phyloP scores from a whole-genome alignment of 2,113 vertebrate genomes.

The Neoarius graeffei region DNA sequence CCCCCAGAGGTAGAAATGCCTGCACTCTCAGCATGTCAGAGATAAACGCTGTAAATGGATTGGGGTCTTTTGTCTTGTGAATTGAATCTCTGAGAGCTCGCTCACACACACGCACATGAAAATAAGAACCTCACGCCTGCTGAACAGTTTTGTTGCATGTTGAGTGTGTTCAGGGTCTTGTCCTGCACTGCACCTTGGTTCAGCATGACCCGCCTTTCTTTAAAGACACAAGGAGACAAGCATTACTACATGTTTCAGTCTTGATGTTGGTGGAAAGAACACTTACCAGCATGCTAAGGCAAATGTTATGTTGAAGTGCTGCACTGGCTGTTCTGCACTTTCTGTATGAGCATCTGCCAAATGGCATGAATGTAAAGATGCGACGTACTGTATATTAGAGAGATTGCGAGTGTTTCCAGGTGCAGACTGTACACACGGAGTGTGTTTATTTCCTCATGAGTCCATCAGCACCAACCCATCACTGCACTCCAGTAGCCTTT shows the following conservation, averaged over 20 bases:
- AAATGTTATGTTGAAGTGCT: background rate
- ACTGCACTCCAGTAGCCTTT: slow-evolving; percentile 28
- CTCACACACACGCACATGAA: background rate
- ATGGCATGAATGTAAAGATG: background rate
- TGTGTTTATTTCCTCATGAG: slow-evolving; percentile 47
- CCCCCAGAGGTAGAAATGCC: background rate
- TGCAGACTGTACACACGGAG: background rate
- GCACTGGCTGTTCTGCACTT: background rate
- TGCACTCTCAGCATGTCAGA: background rate
- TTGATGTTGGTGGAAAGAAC: background rate
- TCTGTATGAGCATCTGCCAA: background rate
- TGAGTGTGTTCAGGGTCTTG: background rate
- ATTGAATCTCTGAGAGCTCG: background rate
- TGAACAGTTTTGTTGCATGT: background rate
- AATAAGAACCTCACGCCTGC: background rate
- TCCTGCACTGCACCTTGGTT: background rate
- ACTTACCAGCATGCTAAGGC: no score
- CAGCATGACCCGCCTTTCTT: background rate
- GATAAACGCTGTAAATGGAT: background rate
- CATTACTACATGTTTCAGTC: background rate
- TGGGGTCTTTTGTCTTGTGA: background rate
- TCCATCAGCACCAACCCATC: slow-evolving; percentile 24
- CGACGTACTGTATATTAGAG: background rate
- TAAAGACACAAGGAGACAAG: background rate
- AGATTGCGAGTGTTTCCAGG: background rate